Percentiles rank a stretch among this genome's conserved stretches.
phyloP scores from a whole-genome alignment of 2,888 invertebrate genomes.

The Euphydryas editha region DNA sequence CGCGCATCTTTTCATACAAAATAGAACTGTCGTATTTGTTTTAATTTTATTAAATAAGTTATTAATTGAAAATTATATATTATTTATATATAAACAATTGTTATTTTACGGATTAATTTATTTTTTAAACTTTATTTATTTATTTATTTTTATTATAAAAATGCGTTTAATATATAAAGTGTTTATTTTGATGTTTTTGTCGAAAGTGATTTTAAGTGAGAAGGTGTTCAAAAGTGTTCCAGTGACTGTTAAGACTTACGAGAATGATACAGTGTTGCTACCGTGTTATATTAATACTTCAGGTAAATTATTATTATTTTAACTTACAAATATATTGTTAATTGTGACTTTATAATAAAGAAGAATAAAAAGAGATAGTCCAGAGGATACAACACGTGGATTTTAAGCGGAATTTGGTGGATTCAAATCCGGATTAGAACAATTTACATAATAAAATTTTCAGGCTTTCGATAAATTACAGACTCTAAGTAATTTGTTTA shows the following conservation, averaged over 20 bases:
- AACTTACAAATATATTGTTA: not conserved
- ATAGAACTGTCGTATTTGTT: constrained; percentile 27
- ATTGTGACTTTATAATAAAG: too few species aligned
- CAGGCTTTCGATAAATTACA: too few species aligned
- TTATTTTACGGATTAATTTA: not conserved
- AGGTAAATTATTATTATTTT: constrained; percentile 81
- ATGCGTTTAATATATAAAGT: constrained; percentile 24
- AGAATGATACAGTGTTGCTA: constrained; percentile 90
- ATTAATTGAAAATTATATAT: not conserved
- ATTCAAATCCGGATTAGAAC: too few species aligned
- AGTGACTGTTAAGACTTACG: constrained; percentile 89
- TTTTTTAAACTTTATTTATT: not conserved
- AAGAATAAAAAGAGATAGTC: too few species aligned
- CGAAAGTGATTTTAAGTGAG: constrained; percentile 55
- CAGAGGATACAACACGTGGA: too few species aligned
- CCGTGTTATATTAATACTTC: constrained; percentile 89
- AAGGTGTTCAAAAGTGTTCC: constrained; percentile 87
- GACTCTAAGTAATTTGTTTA: too few species aligned
- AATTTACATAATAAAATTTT: too few species aligned
- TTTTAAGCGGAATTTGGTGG: too few species aligned
- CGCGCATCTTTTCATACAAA: constrained; percentile 42
- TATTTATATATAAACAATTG: not conserved
- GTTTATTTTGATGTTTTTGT: constrained; percentile 29
- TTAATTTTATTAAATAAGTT: constrained; percentile 1
- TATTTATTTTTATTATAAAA: constrained; percentile 10